These are phyloP conservation scores for Tryphoninae sp. DNA, from an alignment of 2,888 invertebrate species.

Conservation along the genomic window DNA sequence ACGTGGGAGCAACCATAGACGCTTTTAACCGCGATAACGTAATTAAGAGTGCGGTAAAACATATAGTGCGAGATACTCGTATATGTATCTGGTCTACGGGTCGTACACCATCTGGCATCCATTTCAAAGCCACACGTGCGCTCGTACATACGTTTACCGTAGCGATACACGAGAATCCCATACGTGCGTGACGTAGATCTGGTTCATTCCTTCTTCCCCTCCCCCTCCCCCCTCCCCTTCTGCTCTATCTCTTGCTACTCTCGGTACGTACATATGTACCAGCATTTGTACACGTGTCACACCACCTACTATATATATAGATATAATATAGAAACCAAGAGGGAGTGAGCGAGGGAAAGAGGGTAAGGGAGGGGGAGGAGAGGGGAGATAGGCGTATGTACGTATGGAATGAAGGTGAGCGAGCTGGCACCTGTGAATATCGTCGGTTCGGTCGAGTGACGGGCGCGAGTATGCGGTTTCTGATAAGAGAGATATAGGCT, in stretches of 20 bases:
- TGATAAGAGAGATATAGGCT: slow-evolving; percentile 56
- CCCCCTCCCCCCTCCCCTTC: slow-evolving; percentile 6
- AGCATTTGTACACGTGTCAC: slow-evolving; percentile 59
- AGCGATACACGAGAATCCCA: slow-evolving; percentile 29
- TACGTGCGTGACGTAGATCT: slow-evolving; percentile 45
- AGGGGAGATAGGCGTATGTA: not conserved
- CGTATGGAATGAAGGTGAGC: slow-evolving; percentile 26
- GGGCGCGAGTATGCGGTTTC: slow-evolving; percentile 42
- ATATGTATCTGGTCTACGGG: slow-evolving; percentile 38
- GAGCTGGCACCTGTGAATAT: slow-evolving; percentile 60
- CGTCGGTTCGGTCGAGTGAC: slow-evolving; percentile 50
- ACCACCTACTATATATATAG: slow-evolving; percentile 40
- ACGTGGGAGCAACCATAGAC: slow-evolving; percentile 26
- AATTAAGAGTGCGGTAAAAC: slow-evolving; percentile 65
- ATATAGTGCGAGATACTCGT: slow-evolving; percentile 17
- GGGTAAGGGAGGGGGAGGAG: too few relatives aligned
- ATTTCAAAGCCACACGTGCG: slow-evolving; percentile 47
- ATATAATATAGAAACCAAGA: not conserved
- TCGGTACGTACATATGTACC: slow-evolving; percentile 56
- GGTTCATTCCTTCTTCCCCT: slow-evolving; percentile 13
- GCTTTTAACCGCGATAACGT: slow-evolving; percentile 67
- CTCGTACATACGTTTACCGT: slow-evolving; percentile 16
- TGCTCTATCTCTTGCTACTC: slow-evolving; percentile 16
- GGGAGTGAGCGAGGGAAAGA: too few relatives aligned
- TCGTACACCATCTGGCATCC: slow-evolving; percentile 62